Conservation (phyloP, 2,797 vertebrate species). For the Sebastes ruberrimus region DNA sequence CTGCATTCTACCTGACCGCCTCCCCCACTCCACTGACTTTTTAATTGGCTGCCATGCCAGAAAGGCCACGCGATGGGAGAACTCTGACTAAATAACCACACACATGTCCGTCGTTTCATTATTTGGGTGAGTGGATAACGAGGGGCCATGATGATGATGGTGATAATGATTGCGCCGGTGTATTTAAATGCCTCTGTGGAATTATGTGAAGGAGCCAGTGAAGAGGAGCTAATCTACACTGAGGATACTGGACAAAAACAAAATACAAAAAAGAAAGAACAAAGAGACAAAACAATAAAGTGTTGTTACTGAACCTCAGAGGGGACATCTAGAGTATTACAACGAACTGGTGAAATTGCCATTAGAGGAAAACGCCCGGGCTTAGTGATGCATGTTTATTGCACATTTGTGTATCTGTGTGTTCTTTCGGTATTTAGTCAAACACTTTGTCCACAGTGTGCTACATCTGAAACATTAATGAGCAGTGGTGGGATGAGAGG, state of each 20-base stretch:
- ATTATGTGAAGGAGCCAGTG: neutral
- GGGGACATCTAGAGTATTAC: slow-evolving; percentile 16
- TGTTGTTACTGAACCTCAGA: slow-evolving; percentile 8
- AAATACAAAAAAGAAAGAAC: slow-evolving; percentile 4
- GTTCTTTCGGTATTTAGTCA: slow-evolving; percentile 31
- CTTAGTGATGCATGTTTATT: slow-evolving; percentile 36
- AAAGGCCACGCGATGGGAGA: slow-evolving; percentile 22
- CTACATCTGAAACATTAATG: slow-evolving; percentile 67
- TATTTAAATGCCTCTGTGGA: slow-evolving; percentile 35
- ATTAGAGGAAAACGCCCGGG: slow-evolving; percentile 27
- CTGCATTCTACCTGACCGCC: slow-evolving; percentile 2
- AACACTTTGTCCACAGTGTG: slow-evolving; percentile 33
- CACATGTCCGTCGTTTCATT: slow-evolving; percentile 13
- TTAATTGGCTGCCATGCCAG: slow-evolving; percentile 39
- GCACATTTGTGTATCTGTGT: slow-evolving; percentile 27
- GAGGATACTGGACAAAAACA: slow-evolving; percentile 2
- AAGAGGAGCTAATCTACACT: slow-evolving; percentile 25
- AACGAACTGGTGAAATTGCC: slow-evolving; percentile 37
- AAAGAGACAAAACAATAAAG: slow-evolving; percentile 18
- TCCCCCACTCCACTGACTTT: slow-evolving; percentile 25
- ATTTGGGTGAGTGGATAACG: slow-evolving; percentile 35
- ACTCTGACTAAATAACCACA: slow-evolving; percentile 9
- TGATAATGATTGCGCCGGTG: slow-evolving; percentile 12
- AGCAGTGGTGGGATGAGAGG: slow-evolving; percentile 42
- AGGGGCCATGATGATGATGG: slow-evolving; percentile 14